A percentile compares a stretch with the other conserved stretches of the same genome.
These are phyloP conservation scores for Anabacerthia variegaticeps DNA, from an alignment of 2,797 vertebrate species.

Conservation along the genomic window DNA sequence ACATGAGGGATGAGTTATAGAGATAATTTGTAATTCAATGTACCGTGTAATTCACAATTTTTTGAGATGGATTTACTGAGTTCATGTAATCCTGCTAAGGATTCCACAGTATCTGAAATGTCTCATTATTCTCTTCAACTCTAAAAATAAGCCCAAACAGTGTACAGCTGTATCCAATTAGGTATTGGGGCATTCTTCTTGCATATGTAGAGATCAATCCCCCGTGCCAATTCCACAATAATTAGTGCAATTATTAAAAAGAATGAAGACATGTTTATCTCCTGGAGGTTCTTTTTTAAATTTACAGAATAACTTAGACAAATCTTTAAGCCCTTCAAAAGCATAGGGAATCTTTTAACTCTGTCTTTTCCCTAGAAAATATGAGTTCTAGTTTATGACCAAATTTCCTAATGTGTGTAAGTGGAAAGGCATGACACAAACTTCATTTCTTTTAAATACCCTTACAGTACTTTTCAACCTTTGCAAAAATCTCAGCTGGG, in stretches of 20 bases:
- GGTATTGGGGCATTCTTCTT: background rate
- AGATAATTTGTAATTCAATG: conserved; percentile 12
- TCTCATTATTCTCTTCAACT: background rate
- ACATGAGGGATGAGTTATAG: background rate
- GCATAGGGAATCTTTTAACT: background rate
- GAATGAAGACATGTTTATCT: background rate
- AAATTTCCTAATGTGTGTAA: background rate
- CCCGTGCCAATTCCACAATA: background rate
- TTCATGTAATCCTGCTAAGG: background rate
- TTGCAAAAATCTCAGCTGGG: background rate
- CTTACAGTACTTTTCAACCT: background rate
- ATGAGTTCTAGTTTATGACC: background rate
- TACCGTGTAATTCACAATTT: conserved; percentile 18
- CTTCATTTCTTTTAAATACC: background rate
- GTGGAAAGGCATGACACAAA: background rate
- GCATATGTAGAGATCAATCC: background rate
- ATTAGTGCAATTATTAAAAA: background rate
- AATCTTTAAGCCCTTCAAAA: background rate
- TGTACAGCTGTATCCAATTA: conserved; percentile 4
- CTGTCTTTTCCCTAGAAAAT: background rate
- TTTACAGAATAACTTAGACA: background rate
- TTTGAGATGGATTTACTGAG: background rate
- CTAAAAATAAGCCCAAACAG: conserved; percentile 19
- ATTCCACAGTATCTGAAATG: background rate
- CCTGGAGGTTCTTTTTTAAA: background rate